phyloP scores from a whole-genome alignment of 2,888 invertebrate species.

The Hemicrepidius hirtus region DNA sequence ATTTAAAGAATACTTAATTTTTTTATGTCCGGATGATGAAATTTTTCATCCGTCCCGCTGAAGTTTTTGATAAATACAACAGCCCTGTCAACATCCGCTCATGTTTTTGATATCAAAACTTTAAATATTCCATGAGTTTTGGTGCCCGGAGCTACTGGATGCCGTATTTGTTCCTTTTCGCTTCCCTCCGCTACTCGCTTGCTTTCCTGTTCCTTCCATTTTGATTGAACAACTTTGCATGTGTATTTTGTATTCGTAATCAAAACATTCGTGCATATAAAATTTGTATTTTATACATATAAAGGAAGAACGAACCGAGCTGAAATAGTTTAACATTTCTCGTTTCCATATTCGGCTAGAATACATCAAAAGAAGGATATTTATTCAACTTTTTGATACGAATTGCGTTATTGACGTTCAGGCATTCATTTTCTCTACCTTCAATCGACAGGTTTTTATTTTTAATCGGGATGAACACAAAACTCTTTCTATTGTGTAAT shows the following conservation, averaged over 20 bases:
- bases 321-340: slow-evolving; percentile 39
- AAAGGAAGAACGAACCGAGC: slow-evolving; percentile 44
- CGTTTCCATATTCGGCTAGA: slow-evolving; percentile 34
- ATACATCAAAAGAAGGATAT: slow-evolving; percentile 34
- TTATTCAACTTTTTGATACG: slow-evolving; percentile 39
- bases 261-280: slow-evolving; percentile 51
- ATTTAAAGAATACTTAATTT: background rate
- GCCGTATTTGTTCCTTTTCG: slow-evolving; percentile 50
- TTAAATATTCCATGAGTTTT: slow-evolving; percentile 54
- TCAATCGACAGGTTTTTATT: slow-evolving; percentile 1
- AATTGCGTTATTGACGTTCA: slow-evolving; percentile 37
- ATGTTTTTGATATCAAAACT: slow-evolving; percentile 48
- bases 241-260: slow-evolving; percentile 54
- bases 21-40: background rate
- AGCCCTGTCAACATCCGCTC: slow-evolving; percentile 41
- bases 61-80: slow-evolving; percentile 46
- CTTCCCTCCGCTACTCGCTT: slow-evolving; percentile 46
- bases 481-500: too few species aligned
- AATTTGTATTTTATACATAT: slow-evolving; percentile 50
- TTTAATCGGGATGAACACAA: background rate
- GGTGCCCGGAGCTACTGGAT: slow-evolving; percentile 47
- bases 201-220: slow-evolving; percentile 47
- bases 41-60: slow-evolving; percentile 9
- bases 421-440: slow-evolving; percentile 7
- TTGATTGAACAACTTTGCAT: slow-evolving; percentile 54